Evolutionary conservation across 2,797 vertebrate genomes (phyloP), one percentile per base, ranked within the genome.

Genomic region (Lacerta viridis): DNA sequence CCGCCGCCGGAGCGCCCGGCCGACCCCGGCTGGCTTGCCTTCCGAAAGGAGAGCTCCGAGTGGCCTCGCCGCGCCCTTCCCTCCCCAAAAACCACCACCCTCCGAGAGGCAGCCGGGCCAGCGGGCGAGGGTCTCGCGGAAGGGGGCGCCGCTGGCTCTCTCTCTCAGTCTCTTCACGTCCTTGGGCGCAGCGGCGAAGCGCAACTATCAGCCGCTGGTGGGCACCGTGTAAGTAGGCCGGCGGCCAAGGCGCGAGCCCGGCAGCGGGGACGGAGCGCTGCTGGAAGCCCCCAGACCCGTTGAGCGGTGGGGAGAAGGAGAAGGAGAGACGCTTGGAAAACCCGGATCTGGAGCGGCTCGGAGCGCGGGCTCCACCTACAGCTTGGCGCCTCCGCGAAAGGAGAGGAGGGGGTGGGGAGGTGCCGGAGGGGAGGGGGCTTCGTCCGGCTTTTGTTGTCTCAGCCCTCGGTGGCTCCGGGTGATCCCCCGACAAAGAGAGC

Each of bases 331-430:
- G 93, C 85, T 36, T 43, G 83, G 90, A 94, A 94, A 93, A 93
- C 95, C 96, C 94, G 96, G 96, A 96, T 94, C 95, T 95, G 96
- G 95, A 93, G 87, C 90, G 55, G 3, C 59, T 46, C 66, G 90
- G 91, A 92, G 92, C 93, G 93, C 92, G 93, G 95, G 95, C 96
- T 97, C 96, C 96, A 93, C 96, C 96, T 96, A 95, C 95, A 88
- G 96, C 93, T 87, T 69, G 33, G 85, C 78, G 15, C 88, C 83
- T 74, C 9, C 83, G 85, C 20, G 90, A 82, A 91, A 90, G 89
- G 90, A 88, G 41, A 80, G 85, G 2, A 23, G 3, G 41, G 46
- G 84, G 88, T 84, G 36, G 41, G 74, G n/a, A 39, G 36, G 80
- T 29, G 41, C 4, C 39, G 3, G 36, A 33, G 36, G 36, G 80